These are phyloP conservation scores for Drosophila bocqueti DNA, from an alignment of 1,140 invertebrate genomes.

Conservation along the genomic window DNA sequence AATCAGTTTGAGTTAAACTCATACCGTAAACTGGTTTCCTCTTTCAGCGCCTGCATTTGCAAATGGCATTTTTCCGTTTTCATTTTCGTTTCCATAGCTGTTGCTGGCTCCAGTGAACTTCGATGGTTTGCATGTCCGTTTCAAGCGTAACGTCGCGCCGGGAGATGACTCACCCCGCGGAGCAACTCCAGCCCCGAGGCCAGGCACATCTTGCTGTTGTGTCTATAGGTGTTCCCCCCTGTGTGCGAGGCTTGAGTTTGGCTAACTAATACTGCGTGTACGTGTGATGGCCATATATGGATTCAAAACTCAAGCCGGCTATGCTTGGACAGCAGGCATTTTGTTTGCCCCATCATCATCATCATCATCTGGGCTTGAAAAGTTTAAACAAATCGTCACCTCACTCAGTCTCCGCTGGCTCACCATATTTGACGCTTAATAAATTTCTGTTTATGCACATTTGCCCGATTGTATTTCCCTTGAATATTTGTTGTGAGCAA, in stretches of 20 bases:
- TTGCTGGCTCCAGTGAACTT: constrained; percentile 46
- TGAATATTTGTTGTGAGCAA: constrained; percentile 17
- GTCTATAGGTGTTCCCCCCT: constrained; percentile 1
- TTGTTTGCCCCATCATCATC: constrained; percentile 38
- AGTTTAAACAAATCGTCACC: constrained; percentile 70
- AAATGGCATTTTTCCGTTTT: constrained; percentile 43
- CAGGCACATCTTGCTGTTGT: constrained; percentile 31
- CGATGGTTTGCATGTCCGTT: constrained; percentile 55
- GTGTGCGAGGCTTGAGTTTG: constrained; percentile 10
- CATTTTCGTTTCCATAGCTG: constrained; percentile 20
- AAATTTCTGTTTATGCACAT: constrained; percentile 73
- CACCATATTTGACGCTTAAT: constrained; percentile 79
- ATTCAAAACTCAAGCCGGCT: constrained; percentile 49
- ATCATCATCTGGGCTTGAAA: constrained; percentile 27
- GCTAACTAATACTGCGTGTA: constrained; percentile 67
- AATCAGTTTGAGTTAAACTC: constrained; percentile 33
- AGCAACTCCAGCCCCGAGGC: constrained; percentile 34
- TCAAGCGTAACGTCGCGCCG: constrained; percentile 52
- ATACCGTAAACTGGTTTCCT: constrained; percentile 62
- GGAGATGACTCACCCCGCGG: constrained; percentile 57
- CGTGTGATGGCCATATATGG: constrained; percentile 75
- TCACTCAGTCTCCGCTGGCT: constrained; percentile 24
- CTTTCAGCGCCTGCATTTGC: constrained; percentile 39
- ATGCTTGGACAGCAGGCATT: constrained; percentile 43
- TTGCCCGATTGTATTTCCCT: constrained; percentile 22